A percentile compares a stretch with the other conserved stretches of the same genome.
phyloP scores from a whole-genome alignment of 2,797 vertebrate species.

The Mus spretus region DNA sequence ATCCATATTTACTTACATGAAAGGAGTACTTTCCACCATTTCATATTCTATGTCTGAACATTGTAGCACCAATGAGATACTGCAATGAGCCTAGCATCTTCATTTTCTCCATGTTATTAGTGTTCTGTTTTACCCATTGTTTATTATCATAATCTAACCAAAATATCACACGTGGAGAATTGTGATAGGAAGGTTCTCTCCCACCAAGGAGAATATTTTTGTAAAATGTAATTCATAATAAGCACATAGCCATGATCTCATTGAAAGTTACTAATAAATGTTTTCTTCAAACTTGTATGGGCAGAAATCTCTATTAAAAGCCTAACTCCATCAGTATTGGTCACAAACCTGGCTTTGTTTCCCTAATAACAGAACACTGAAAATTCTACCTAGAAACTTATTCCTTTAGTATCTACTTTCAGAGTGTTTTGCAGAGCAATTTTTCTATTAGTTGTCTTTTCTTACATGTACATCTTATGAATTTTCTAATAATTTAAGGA shows the following conservation, averaged over 20 bases:
- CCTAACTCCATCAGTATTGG: background rate
- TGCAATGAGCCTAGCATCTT: background rate
- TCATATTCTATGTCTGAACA: background rate
- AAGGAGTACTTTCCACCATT: background rate
- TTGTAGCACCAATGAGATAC: background rate
- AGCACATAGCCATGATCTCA: background rate
- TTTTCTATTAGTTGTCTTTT: background rate
- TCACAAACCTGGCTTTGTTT: background rate
- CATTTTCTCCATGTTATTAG: background rate
- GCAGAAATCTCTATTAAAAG: background rate
- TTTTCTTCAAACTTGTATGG: background rate
- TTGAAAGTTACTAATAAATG: background rate
- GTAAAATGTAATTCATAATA: background rate
- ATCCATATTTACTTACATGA: background rate
- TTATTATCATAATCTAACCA: background rate
- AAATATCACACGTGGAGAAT: background rate
- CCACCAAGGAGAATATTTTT: background rate
- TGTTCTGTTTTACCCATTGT: background rate
- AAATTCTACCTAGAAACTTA: background rate
- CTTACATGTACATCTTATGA: background rate
- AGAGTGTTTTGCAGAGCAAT: background rate
- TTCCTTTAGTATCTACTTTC: background rate
- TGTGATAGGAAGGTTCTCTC: background rate
- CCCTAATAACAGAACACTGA: background rate
- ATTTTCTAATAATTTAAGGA: background rate